Base-by-base conservation (phyloP, 2,888 invertebrate genomes). In the Amphipoea oculea region DNA sequence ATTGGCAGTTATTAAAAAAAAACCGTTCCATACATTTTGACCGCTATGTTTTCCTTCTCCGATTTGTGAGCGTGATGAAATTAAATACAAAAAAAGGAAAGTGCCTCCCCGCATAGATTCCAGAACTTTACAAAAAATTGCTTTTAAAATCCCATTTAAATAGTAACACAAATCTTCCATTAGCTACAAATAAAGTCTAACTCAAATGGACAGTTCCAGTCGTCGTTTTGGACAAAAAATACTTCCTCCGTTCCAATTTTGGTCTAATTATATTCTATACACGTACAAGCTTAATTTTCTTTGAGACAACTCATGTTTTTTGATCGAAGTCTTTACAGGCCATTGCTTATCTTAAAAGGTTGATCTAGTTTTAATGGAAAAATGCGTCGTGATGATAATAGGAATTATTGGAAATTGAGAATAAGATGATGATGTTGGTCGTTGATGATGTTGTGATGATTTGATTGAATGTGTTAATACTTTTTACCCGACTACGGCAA, bases 271-370 rank as follows among this genome's bases (percentile, higher is more conserved):
- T 77, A 88, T 88, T 89, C 89, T 65, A 23, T 51, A 45, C 88
- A 65, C 88, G 82, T 81, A 5, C n/a, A 29, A 57, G 75, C 69
- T 79, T 87, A 87, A 85, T 87, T 89, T 85, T 75, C 82, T 73
- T 76, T 69, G 65, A 67, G 74, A 71, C 71, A 87, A 73, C 81
- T 82, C 74, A 78, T 83, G 82, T 78, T 83, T 82, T 88, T 84
- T 89, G 72, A 89, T 86, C 69, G 82, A 82, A 78, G 57, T 78
- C 42, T 78, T 84, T 83, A 45, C 73, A 75, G 79, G 51, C n/a
- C 73, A 73, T 82, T 71, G 81, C 72, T 83, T 92, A 91, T 90
- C 78, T 82, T 73, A 70, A 77, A 76, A 90, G 83, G 73, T 72
- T 62, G 42, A 84, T 81, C 67, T 63, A 36, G 36, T 76, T 84